Base-by-base conservation (phyloP, 2,888 invertebrate genomes). In the Sisyra terminalis region DNA sequence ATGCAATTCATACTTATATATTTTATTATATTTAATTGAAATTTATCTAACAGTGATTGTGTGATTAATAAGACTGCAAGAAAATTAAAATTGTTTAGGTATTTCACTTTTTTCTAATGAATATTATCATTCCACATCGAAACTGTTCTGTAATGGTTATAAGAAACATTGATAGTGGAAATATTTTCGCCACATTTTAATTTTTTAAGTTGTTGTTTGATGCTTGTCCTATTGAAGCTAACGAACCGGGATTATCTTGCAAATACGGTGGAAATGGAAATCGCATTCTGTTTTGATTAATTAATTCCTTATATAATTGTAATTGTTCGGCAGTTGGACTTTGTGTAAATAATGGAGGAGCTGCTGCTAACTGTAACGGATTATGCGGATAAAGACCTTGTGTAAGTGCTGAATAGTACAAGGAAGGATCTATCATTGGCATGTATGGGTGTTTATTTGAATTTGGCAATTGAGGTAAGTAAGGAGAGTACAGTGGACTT, bases 221-320 rank as follows among this genome's bases (percentile, higher is more conserved):
- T 48, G 53, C 45, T 53, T 57, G 50, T 49, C 50, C 54, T 54
- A 60, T 53, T 52, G 59, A 55, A 53, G 60, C 60, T 55, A 64
- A 55, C 54, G 58, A 57, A 53, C 64, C 55, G 46, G 63, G 58
- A 45, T 55, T 31, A 30, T 43, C 43, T 6, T 18, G 43, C 36
- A 55, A 55, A 4, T 56, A 54, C 44, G 59, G 50, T 10, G 53
- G 52, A 49, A 56, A 59, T 4, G 57, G 57, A 48, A 54, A 54
- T 40, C 55, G 51, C 24, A 59, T 44, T 8, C 53, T 47, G 45
- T 52, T 56, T 43, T 55, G 63, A 44, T 64, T 60, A 52, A 67
- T 58, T 45, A 72, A 55, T 48, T 73, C 70, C 49, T 70, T 67
- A 52, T 67, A 67, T 47, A 71, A 64, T 50, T 70, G 69, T 44